Evolutionary conservation across 2,797 vertebrate species (phyloP).

Genomic region (Karalla daura): DNA sequence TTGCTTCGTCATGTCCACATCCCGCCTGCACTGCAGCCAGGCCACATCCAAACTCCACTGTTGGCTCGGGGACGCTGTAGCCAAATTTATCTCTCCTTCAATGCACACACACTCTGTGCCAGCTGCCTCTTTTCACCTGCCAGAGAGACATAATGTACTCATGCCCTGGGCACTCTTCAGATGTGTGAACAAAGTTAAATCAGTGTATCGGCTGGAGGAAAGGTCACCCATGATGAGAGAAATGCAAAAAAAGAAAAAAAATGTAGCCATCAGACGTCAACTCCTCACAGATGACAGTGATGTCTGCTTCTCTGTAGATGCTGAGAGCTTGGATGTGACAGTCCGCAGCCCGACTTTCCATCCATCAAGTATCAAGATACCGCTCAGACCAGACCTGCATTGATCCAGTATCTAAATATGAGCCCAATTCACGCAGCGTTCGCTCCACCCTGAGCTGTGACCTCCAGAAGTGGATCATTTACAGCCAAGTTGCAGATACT

Average conservation of each 20-base stretch:
- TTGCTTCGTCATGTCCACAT: background rate
- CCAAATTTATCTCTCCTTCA: background rate
- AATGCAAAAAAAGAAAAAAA: too few species aligned
- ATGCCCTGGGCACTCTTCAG: background rate
- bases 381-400: conserved; percentile 22
- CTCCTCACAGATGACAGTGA: too few species aligned
- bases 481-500: conserved; percentile 39
- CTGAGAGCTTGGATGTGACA: too few species aligned
- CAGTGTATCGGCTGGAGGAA: too few species aligned
- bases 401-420: conserved; percentile 31
- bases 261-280: too few species aligned
- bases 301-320: too few species aligned
- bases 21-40: background rate
- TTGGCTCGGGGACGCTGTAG: background rate
- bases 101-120: background rate
- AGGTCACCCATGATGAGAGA: too few species aligned
- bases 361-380: conserved; percentile 29
- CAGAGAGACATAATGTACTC: background rate
- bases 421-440: conserved; percentile 14
- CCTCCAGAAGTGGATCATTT: conserved; percentile 44
- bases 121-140: background rate
- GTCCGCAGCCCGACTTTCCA: background rate
- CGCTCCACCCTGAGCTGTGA: conserved; percentile 20
- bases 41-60: background rate
- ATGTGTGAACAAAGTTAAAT: background rate